Conservation (phyloP, 1,140 invertebrate genomes). For the Drosophila athabasca region DNA sequence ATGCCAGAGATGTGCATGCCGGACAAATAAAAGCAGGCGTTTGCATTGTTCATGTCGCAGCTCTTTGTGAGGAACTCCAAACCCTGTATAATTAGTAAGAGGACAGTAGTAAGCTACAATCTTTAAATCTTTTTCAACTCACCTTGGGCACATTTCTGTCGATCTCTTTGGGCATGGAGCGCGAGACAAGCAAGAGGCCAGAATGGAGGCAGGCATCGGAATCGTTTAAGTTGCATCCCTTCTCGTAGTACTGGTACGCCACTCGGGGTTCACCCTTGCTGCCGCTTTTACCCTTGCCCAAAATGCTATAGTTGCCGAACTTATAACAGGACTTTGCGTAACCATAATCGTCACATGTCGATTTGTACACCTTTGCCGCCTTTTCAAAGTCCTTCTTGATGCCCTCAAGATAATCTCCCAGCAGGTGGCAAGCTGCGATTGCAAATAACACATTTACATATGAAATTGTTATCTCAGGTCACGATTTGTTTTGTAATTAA, state of each 20-base stretch:
- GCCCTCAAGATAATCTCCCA: constrained; percentile 94
- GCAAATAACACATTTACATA: neutral
- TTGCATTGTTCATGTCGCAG: constrained; percentile 88
- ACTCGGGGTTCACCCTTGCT: constrained; percentile 85
- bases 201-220: constrained; percentile 89
- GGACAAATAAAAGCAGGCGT: constrained; percentile 92
- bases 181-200: constrained; percentile 88
- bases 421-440: constrained; percentile 91
- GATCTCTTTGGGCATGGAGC: constrained; percentile 84
- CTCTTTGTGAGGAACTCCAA: constrained; percentile 88
- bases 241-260: constrained; percentile 90
- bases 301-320: constrained; percentile 88
- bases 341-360: constrained; percentile 93
- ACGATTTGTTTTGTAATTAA: constrained; percentile 53
- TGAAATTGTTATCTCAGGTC: constrained; percentile 8
- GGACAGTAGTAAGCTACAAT: too few species aligned
- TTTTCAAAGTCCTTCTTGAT: constrained; percentile 91
- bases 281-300: constrained; percentile 86
- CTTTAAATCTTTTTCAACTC: constrained; percentile 27
- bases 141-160: constrained; percentile 86
- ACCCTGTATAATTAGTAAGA: constrained; percentile 82
- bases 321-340: constrained; percentile 93
- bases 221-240: constrained; percentile 90
- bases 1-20: constrained; percentile 91
- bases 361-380: constrained; percentile 91